Conservation (phyloP, 35 echinoderm and acorn worm genomes). For the Strongylocentrotus purpuratus region DNA sequence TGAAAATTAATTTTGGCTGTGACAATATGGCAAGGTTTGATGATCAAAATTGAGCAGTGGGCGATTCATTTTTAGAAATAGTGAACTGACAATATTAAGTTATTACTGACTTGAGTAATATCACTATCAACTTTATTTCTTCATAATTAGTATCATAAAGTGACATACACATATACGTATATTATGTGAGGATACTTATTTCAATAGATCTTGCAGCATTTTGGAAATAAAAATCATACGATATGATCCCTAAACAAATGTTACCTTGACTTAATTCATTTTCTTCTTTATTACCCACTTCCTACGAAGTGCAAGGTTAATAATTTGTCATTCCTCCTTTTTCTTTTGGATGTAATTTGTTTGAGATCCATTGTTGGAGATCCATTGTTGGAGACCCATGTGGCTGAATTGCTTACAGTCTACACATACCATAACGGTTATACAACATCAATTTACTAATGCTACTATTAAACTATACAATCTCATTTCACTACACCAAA, state of each 20-base stretch:
- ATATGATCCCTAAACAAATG: neutral
- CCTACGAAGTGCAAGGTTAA: neutral
- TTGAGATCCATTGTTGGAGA: neutral
- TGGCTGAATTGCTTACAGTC: neutral
- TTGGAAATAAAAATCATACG: neutral
- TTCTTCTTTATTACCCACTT: neutral
- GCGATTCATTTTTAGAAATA: neutral
- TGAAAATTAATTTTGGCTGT: neutral
- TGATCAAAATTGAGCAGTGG: neutral
- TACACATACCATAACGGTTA: neutral
- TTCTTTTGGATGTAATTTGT: neutral
- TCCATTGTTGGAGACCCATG: too few relatives aligned
- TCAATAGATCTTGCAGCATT: neutral
- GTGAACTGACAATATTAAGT: neutral
- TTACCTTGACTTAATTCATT: neutral
- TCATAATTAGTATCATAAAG: neutral
- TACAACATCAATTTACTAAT: neutral
- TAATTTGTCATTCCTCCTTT: neutral
- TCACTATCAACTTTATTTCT: neutral
- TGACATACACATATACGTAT: neutral
- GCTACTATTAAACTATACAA: neutral
- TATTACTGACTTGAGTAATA: neutral
- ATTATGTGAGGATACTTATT: neutral
- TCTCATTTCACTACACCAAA: neutral
- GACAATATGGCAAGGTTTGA: neutral